These are phyloP conservation scores for Podocnemis expansa DNA, from an alignment of 2,113 vertebrate genomes.

Conservation along the genomic window DNA sequence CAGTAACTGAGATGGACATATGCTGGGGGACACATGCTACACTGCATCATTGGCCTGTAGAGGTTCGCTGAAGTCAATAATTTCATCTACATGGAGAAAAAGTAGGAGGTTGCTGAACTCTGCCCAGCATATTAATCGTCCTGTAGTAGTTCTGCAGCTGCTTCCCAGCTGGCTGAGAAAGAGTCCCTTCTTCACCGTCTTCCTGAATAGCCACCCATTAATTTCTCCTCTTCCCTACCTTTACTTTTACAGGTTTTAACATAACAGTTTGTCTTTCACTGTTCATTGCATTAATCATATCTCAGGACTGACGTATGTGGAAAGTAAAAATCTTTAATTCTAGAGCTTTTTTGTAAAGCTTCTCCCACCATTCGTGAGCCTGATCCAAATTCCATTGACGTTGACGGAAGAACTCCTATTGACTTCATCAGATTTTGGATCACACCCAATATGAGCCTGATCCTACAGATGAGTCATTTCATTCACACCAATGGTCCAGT, in stretches of 20 bases:
- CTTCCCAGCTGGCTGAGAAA: neutral
- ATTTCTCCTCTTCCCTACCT: neutral
- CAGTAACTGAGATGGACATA: rapidly evolving
- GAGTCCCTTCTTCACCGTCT: neutral
- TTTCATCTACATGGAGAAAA: neutral
- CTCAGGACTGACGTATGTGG: neutral
- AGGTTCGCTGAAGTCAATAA: neutral
- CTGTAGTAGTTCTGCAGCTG: neutral
- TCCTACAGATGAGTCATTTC: neutral
- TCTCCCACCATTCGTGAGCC: neutral
- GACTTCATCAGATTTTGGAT: neutral
- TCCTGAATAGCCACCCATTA: neutral
- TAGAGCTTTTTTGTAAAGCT: neutral
- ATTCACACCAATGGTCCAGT: neutral
- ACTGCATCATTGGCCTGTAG: neutral
- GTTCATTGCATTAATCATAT: neutral
- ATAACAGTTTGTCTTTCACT: neutral
- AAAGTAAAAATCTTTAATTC: neutral
- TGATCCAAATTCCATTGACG: neutral
- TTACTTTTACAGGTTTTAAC: neutral
- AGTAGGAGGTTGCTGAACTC: neutral
- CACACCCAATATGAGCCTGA: neutral
- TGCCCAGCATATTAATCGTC: neutral
- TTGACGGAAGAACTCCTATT: neutral
- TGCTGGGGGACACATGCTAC: neutral